A percentile compares a stretch with the other conserved stretches of the same genome.
These are phyloP conservation scores for Aramus guarauna DNA, from an alignment of 2,113 vertebrate species.

Conservation along the genomic window DNA sequence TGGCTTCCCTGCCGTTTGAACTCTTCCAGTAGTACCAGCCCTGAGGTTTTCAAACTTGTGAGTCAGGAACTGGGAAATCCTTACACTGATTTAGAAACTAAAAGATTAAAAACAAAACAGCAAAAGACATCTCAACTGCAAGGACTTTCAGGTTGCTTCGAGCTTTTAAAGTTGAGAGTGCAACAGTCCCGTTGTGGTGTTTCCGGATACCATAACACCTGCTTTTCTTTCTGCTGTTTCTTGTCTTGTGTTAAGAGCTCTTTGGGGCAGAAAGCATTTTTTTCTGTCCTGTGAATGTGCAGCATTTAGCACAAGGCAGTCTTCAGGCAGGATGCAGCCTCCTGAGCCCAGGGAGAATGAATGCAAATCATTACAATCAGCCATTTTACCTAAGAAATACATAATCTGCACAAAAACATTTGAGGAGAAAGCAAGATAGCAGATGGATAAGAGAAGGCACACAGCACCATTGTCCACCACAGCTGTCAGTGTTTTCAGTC, in stretches of 20 bases:
- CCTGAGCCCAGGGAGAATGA: background rate
- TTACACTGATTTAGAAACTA: slow-evolving; percentile 25
- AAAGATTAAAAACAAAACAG: background rate
- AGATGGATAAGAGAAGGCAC: background rate
- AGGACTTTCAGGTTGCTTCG: background rate
- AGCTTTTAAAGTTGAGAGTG: background rate
- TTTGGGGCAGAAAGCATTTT: background rate
- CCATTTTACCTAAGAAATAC: accelerated
- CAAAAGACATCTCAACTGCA: background rate
- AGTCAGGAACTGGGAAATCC: background rate
- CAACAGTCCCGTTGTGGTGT: background rate
- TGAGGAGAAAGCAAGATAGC: background rate
- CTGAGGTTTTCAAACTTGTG: background rate
- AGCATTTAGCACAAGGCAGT: background rate
- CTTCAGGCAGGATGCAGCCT: background rate
- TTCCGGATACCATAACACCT: background rate
- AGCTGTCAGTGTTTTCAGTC: background rate
- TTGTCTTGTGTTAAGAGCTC: background rate
- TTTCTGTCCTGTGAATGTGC: background rate
- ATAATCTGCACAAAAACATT: background rate
- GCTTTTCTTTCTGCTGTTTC: background rate
- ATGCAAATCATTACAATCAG: background rate
- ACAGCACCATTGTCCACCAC: background rate
- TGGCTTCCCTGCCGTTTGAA: background rate
- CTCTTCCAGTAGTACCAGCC: background rate